These are phyloP conservation scores for Cerastis leucographa DNA, from an alignment of 2,888 invertebrate genomes.

Conservation along the genomic window DNA sequence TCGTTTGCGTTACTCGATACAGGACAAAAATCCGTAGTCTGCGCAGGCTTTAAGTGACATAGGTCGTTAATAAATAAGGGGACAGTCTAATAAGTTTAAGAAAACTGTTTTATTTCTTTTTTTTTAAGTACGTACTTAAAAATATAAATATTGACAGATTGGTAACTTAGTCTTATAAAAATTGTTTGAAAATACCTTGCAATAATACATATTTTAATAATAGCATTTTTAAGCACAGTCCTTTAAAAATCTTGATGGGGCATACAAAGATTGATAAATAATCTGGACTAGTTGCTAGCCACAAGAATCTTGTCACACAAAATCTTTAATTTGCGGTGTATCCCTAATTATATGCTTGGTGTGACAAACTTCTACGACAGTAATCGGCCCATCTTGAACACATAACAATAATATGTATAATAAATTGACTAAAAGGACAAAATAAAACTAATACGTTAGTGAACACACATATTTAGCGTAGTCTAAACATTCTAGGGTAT, in stretches of 20 bases:
- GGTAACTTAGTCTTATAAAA: background rate
- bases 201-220: constrained; percentile 21
- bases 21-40: no score
- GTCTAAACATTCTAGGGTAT: constrained; percentile 61
- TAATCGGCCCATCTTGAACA: background rate
- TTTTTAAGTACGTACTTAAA: background rate
- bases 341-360: background rate
- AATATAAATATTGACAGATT: constrained; percentile 8
- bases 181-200: constrained; percentile 7
- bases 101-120: background rate
- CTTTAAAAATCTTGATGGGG: constrained; percentile 26
- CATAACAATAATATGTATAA: constrained; percentile 45
- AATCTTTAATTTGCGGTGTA: background rate
- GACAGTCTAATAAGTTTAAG: background rate
- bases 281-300: background rate
- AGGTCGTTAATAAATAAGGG: background rate
- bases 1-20: no score
- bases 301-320: background rate
- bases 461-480: constrained; percentile 64
- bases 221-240: constrained; percentile 16
- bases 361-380: constrained; percentile 1
- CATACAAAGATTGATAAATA: constrained; percentile 27
- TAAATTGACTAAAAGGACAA: constrained; percentile 57
- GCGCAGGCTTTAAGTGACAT: no score
- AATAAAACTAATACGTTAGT: constrained; percentile 59